These are phyloP conservation scores for Reticulitermes lucifugus DNA, from an alignment of 2,888 invertebrate genomes.

Conservation along the genomic window DNA sequence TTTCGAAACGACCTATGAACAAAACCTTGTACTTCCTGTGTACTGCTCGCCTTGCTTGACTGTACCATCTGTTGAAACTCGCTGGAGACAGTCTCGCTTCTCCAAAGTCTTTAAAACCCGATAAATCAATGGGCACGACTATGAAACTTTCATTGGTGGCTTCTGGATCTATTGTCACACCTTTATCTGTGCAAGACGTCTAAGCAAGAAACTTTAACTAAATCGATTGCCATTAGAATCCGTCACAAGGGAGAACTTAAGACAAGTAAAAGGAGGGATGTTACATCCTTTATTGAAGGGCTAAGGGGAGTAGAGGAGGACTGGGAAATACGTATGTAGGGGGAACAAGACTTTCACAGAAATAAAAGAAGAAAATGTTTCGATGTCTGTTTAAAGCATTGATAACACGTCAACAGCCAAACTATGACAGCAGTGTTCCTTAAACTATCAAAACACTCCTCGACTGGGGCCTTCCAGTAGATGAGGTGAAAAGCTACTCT, in stretches of 20 bases:
- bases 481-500: too few relatives aligned
- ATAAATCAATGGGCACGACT: conserved; percentile 35
- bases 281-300: conserved; percentile 16
- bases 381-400: background rate
- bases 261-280: background rate
- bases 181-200: conserved; percentile 31
- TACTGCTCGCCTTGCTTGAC: background rate
- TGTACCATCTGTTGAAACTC: background rate
- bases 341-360: background rate
- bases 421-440: background rate
- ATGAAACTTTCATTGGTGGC: conserved; percentile 40
- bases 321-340: background rate
- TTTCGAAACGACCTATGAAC: too few relatives aligned
- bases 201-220: conserved; percentile 28
- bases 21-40: too few relatives aligned
- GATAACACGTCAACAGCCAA: background rate
- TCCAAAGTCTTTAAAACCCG: conserved; percentile 27
- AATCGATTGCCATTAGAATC: conserved; percentile 42
- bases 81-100: conserved; percentile 5
- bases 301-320: background rate
- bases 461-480: too few relatives aligned
- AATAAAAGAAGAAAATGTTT: background rate
- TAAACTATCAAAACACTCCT: too few relatives aligned
- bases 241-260: conserved; percentile 12
- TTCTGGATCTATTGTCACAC: conserved; percentile 37